Conservation (phyloP, 1,140 invertebrate species). For the Pseudomyrmex cubaensis region DNA sequence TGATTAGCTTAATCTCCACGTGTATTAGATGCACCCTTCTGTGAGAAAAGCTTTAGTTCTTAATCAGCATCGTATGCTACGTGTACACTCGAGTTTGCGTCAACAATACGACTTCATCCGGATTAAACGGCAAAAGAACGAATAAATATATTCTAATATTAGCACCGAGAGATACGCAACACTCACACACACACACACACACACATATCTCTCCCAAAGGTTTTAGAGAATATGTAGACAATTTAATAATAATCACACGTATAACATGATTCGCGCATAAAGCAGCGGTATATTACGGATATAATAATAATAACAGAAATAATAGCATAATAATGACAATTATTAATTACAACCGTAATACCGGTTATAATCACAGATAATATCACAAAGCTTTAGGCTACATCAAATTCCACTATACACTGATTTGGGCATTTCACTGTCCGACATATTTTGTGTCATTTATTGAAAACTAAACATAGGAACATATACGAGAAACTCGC, state of each 20-base stretch:
- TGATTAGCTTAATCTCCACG: conserved; percentile 46
- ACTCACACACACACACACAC: neutral
- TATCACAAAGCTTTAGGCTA: conserved; percentile 25
- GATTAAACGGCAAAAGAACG: neutral
- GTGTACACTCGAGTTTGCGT: neutral
- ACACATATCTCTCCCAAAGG: neutral
- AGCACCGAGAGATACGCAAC: too few species aligned
- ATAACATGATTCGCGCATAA: neutral
- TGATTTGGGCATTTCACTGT: neutral
- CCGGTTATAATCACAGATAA: conserved; percentile 16
- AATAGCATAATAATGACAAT: conserved; percentile 19
- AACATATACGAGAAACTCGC: neutral
- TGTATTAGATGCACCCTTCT: conserved; percentile 13
- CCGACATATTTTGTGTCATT: neutral
- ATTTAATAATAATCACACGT: neutral
- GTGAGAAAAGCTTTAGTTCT: conserved; percentile 11
- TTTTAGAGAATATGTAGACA: neutral
- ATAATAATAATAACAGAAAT: conserved; percentile 33
- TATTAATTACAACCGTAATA: conserved; percentile 42
- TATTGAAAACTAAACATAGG: neutral
- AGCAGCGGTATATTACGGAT: neutral
- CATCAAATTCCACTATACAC: conserved; percentile 20
- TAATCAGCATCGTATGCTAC: neutral
- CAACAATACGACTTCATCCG: neutral
- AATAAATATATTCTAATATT: conserved; percentile 29